Evolutionary conservation across 2,797 vertebrate genomes (phyloP).

Genomic region (Liparis tanakae): DNA sequence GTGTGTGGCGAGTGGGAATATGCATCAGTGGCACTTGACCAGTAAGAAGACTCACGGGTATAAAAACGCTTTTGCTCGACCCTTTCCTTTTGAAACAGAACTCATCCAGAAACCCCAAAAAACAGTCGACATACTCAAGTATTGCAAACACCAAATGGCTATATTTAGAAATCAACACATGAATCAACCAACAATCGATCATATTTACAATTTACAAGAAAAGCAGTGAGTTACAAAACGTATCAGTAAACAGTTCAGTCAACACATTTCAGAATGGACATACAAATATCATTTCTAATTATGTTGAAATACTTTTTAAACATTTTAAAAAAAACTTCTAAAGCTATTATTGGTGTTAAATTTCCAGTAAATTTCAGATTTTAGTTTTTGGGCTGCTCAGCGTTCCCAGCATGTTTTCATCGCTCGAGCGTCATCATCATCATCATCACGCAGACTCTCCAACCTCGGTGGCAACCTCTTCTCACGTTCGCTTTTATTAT

Average conservation of each 20-base stretch:
- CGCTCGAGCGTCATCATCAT: conserved; percentile 14
- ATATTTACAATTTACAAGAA: conserved; percentile 83
- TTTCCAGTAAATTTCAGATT: conserved; percentile 53
- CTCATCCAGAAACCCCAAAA: conserved; percentile 22
- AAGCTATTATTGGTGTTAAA: conserved; percentile 64
- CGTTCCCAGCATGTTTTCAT: conserved; percentile 29
- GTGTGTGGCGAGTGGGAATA: conserved; percentile 43
- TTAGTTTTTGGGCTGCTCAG: conserved; percentile 30
- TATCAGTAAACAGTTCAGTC: conserved; percentile 52
- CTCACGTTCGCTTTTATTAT: conserved; percentile 43
- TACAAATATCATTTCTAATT: conserved; percentile 14
- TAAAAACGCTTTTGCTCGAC: conserved; percentile 28
- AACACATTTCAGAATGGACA: conserved; percentile 46
- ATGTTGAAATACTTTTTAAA: conserved; percentile 36
- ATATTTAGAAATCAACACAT: conserved; percentile 63
- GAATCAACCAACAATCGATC: conserved; percentile 56
- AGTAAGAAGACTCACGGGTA: conserved; percentile 48
- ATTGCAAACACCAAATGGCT: conserved; percentile 58
- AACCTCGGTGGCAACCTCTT: conserved; percentile 23
- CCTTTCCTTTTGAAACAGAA: conserved; percentile 27
- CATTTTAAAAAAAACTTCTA: conserved; percentile 44
- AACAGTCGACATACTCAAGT: conserved; percentile 19
- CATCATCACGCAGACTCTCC: conserved; percentile 13
- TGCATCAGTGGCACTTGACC: conserved; percentile 57
- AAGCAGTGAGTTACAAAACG: conserved; percentile 55